Conservation (phyloP, 1,140 invertebrate species). For the Heliconius nattereri region DNA sequence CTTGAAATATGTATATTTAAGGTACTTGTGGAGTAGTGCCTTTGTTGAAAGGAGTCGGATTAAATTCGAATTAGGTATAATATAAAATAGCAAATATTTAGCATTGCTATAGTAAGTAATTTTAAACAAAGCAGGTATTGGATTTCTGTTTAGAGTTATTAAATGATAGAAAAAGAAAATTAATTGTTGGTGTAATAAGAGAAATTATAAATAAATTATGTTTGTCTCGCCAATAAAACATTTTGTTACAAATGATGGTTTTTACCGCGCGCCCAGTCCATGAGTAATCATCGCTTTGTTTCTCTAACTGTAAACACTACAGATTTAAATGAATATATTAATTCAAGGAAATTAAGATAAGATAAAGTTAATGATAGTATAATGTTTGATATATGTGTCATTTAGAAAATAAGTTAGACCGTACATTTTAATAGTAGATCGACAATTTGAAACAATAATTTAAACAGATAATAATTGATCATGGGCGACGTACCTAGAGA, state of each 20-base stretch:
- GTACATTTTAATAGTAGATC: not conserved
- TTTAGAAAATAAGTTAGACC: not conserved
- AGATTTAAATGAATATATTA: not conserved
- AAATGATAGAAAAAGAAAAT: too few species aligned
- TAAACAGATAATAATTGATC: too few species aligned
- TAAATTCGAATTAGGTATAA: too few species aligned
- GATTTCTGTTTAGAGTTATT: too few species aligned
- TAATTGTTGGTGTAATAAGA: too few species aligned
- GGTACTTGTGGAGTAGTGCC: too few species aligned
- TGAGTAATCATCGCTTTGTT: not conserved
- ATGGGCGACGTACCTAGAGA: too few species aligned
- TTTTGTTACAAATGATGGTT: not conserved
- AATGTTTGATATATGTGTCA: not conserved
- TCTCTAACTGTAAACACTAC: not conserved
- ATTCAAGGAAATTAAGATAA: slow-evolving; percentile 9
- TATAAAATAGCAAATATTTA: too few species aligned
- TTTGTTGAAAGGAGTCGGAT: not conserved
- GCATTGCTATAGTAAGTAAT: too few species aligned
- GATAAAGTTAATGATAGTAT: not conserved
- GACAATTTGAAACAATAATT: not conserved
- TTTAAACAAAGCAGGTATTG: too few species aligned
- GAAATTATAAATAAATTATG: too few species aligned
- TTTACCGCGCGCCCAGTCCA: not conserved
- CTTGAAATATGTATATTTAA: not conserved
- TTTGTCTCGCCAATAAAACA: not conserved